These are phyloP conservation scores for Strix uralensis DNA, from an alignment of 2,113 vertebrate genomes.

Conservation along the genomic window DNA sequence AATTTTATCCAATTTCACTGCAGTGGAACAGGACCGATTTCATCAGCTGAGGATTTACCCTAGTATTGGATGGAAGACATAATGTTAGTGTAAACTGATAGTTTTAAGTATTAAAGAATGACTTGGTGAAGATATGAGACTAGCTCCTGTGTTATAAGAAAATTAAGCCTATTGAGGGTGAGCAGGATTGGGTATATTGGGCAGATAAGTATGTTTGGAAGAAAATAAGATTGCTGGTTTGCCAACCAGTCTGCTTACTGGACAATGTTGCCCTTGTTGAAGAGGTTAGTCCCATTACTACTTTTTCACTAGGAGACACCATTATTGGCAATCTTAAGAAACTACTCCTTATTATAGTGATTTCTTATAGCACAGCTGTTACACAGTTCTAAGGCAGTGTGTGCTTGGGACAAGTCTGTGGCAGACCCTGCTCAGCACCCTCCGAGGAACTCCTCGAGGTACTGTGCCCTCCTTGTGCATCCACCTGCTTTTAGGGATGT, in stretches of 20 bases:
- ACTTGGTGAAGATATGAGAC: background rate
- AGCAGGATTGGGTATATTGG: background rate
- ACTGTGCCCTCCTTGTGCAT: background rate
- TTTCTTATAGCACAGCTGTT: background rate
- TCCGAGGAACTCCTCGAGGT: background rate
- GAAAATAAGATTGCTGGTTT: background rate
- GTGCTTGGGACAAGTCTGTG: background rate
- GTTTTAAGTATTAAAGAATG: constrained; percentile 27
- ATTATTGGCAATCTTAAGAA: background rate
- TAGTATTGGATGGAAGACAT: background rate
- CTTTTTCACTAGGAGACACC: background rate
- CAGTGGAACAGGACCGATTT: background rate
- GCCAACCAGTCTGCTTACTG: background rate
- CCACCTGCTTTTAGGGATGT: background rate
- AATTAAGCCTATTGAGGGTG: background rate
- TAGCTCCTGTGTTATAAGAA: background rate
- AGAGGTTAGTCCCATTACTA: background rate
- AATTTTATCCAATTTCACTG: background rate
- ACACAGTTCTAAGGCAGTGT: background rate
- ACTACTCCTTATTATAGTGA: background rate
- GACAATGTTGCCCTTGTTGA: background rate
- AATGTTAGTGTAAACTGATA: constrained; percentile 39
- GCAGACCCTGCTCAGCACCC: background rate
- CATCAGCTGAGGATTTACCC: background rate
- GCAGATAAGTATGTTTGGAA: background rate